Conservation (phyloP, 2,888 invertebrate genomes). For the Zhuqinia jingwanae region DNA sequence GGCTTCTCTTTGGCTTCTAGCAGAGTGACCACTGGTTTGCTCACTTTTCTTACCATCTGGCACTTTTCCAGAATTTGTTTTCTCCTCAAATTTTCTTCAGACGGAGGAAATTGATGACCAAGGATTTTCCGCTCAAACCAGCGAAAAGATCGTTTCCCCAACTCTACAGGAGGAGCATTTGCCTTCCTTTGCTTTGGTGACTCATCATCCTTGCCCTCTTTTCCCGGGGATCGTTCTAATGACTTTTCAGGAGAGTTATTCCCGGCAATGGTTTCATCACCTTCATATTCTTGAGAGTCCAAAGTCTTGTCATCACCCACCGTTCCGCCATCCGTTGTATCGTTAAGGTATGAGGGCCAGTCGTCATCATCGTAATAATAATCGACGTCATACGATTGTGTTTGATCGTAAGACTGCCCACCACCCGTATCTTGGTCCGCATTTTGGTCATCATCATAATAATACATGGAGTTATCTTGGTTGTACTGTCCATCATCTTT, state of each 20-base stretch:
- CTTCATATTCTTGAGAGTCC: neutral
- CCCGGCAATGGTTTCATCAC: neutral
- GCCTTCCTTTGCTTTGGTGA: neutral
- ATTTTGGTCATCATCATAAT: neutral
- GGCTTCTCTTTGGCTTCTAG: neutral
- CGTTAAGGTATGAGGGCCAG: neutral
- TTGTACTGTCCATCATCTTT: no score
- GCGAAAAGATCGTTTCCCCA: constrained; percentile 45
- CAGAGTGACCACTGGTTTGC: constrained; percentile 44
- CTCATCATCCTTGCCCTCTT: neutral
- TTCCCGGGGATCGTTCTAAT: neutral
- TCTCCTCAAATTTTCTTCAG: constrained; percentile 48
- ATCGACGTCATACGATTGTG: no score
- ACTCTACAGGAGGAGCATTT: constrained; percentile 1
- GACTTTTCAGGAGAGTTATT: neutral
- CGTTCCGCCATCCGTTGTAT: neutral
- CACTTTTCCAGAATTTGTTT: constrained; percentile 41
- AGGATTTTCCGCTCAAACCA: constrained; percentile 49
- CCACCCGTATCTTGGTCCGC: neutral
- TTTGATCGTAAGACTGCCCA: neutral
- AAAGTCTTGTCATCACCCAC: neutral
- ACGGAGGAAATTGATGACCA: neutral
- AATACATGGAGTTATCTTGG: neutral
- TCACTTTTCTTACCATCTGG: constrained; percentile 45
- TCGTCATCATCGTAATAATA: neutral